Evolutionary conservation across 2,888 invertebrate species (phyloP).

Genomic region (Ophion ventricosus): DNA sequence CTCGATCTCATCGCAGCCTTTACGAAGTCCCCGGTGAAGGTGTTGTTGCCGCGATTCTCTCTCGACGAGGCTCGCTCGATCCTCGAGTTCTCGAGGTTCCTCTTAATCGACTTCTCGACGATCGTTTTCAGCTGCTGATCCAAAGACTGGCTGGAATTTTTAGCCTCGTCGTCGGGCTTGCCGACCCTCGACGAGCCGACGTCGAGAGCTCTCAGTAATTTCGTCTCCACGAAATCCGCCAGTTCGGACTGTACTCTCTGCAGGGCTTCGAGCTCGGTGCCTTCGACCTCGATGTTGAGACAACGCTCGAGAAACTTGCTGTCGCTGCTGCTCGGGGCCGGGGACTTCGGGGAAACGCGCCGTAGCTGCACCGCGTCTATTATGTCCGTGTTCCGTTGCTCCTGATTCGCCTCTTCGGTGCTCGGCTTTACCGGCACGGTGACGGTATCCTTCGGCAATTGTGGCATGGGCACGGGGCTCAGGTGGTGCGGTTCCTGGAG

Average conservation of each 20-base stretch:
- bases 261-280: conserved; percentile 76
- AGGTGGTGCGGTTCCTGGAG: conserved; percentile 70
- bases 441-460: conserved; percentile 33
- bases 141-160: conserved; percentile 71
- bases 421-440: background rate
- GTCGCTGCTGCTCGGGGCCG: conserved; percentile 54
- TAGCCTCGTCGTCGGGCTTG: conserved; percentile 20
- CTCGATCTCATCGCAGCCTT: conserved; percentile 74
- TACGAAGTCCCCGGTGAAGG: conserved; percentile 72
- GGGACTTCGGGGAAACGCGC: conserved; percentile 71
- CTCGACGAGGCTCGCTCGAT: background rate
- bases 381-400: conserved; percentile 77
- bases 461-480: conserved; percentile 12
- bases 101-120: conserved; percentile 78
- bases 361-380: conserved; percentile 80
- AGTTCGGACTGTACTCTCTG: conserved; percentile 77
- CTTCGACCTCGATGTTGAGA: conserved; percentile 80
- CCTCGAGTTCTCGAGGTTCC: conserved; percentile 75
- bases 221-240: conserved; percentile 76
- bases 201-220: conserved; percentile 53
- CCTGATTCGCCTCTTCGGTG: conserved; percentile 69
- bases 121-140: conserved; percentile 78
- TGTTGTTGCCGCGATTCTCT: conserved; percentile 58
- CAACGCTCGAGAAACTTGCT: conserved; percentile 76
- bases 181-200: conserved; percentile 3